Percentiles rank a stretch among this genome's conserved stretches.
Conservation (phyloP, 2,797 vertebrate genomes). For the Halcyon leucocephala region DNA sequence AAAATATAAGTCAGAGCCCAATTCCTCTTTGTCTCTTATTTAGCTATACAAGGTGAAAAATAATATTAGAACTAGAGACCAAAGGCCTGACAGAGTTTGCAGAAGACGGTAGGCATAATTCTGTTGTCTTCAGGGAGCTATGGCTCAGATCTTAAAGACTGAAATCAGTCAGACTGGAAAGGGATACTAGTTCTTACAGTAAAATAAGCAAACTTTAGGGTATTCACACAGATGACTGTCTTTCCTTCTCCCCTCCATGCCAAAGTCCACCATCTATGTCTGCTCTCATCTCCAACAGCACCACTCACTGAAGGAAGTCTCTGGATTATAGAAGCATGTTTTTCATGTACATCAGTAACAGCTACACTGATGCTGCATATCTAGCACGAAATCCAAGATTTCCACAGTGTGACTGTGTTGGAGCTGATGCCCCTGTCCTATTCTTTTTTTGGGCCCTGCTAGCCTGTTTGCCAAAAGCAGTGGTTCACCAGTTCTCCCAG, state of each 20-base stretch:
- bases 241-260: neutral
- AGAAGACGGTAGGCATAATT: neutral
- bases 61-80: neutral
- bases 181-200: neutral
- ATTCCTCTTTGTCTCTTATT: neutral
- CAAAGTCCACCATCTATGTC: neutral
- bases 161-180: neutral
- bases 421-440: neutral
- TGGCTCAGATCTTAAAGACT: neutral
- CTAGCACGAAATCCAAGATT: neutral
- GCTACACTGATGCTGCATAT: neutral
- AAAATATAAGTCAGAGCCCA: neutral
- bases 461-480: neutral
- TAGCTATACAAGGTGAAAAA: neutral
- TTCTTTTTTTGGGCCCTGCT: neutral
- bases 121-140: neutral
- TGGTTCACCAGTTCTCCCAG: neutral
- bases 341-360: neutral
- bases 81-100: neutral
- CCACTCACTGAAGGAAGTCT: neutral
- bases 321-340: neutral
- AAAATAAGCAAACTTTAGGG: neutral
- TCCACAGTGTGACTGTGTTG: neutral
- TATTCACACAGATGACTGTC: neutral
- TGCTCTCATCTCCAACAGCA: neutral